phyloP scores from a whole-genome alignment of 2,113 vertebrate species.

The Macrotis lagotis region DNA sequence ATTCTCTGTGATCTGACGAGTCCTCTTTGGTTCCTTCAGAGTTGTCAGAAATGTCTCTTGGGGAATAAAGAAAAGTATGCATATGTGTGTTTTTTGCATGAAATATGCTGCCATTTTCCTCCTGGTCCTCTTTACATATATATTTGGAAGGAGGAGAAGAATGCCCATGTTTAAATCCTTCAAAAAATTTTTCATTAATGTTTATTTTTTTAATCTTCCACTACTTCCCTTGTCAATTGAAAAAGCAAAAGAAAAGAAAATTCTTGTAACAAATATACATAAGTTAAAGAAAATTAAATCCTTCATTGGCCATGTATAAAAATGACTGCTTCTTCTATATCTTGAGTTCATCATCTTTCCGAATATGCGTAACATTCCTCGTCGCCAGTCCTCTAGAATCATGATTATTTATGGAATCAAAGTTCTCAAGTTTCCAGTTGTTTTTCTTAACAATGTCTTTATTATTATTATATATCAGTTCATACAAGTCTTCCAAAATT shows the following conservation, averaged over 20 bases:
- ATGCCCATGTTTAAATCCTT: not conserved
- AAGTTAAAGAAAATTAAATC: not conserved
- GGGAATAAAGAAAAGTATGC: not conserved
- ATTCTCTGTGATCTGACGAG: not conserved
- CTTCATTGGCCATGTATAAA: not conserved
- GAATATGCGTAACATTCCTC: not conserved
- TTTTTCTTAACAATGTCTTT: too few relatives aligned
- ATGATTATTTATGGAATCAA: not conserved
- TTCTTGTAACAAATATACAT: not conserved
- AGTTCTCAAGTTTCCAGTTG: too few relatives aligned
- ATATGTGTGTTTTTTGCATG: not conserved
- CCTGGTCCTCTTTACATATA: not conserved
- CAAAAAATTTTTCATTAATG: not conserved
- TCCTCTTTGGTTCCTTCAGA: not conserved
- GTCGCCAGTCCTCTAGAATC: not conserved
- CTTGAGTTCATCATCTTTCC: not conserved
- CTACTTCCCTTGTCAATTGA: not conserved
- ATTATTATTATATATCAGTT: too few relatives aligned
- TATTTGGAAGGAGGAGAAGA: not conserved
- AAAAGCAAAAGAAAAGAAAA: not conserved
- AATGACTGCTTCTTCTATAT: not conserved
- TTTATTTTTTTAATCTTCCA: not conserved
- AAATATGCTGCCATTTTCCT: not conserved
- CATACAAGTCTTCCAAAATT: not conserved
- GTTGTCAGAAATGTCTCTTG: not conserved